Conservation (phyloP, 2,113 vertebrate species). For the Vulpes ferrilata region DNA sequence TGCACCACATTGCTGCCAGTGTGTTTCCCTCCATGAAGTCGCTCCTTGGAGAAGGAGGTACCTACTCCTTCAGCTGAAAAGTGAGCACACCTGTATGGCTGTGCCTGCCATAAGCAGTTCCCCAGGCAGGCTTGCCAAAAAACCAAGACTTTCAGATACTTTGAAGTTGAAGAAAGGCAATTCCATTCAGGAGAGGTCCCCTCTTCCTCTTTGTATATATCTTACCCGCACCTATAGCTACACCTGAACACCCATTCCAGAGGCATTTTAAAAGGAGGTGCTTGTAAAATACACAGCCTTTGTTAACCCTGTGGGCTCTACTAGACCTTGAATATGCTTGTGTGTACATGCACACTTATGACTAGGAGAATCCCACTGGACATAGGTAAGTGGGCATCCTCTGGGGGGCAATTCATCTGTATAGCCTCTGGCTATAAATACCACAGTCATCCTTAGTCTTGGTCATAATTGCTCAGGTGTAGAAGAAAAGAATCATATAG, state of each 20-base stretch:
- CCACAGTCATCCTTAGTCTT: neutral
- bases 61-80: slow-evolving; percentile 28
- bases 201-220: slow-evolving; percentile 21
- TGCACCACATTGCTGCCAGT: neutral
- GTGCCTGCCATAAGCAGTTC: neutral
- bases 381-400: neutral
- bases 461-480: neutral
- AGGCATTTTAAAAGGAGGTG: neutral
- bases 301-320: neutral
- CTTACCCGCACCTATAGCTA: neutral
- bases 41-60: slow-evolving; percentile 30
- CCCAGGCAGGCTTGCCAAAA: slow-evolving; percentile 54
- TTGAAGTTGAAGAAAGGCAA: slow-evolving; percentile 44
- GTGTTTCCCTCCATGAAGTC: neutral
- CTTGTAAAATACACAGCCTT: slow-evolving; percentile 32
- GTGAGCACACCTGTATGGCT: slow-evolving; percentile 78
- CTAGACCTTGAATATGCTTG: neutral
- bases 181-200: slow-evolving; percentile 39
- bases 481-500: slow-evolving; percentile 36
- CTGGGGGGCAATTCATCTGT: neutral
- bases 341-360: neutral
- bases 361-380: neutral
- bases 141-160: slow-evolving; percentile 69
- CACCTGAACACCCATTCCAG: neutral
- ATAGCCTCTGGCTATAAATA: neutral